Percentiles rank a stretch among this genome's conserved stretches.
phyloP scores from a whole-genome alignment of 2,797 vertebrate genomes.

The Sebastes hopkinsi region DNA sequence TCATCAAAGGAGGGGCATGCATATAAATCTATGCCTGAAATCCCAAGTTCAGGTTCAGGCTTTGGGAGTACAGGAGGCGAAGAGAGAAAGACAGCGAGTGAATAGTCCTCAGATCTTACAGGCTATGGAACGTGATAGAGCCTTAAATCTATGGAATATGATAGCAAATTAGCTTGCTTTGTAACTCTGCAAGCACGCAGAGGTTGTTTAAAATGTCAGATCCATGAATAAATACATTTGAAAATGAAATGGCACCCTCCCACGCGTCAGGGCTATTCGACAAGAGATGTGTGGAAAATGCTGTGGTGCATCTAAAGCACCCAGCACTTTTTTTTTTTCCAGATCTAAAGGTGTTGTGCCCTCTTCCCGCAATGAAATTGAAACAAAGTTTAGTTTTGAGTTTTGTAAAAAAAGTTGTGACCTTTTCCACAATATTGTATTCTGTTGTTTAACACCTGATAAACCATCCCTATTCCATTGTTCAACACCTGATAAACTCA shows the following conservation, averaged over 20 bases:
- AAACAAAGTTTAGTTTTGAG: conserved; percentile 68
- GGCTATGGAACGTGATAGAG: conserved; percentile 42
- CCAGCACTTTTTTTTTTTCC: conserved; percentile 12
- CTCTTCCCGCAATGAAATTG: conserved; percentile 48
- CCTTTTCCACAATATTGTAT: conserved; percentile 51
- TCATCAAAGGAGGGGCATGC: conserved; percentile 82
- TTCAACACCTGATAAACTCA: conserved; percentile 72
- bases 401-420: conserved; percentile 51
- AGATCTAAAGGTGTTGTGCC: conserved; percentile 51
- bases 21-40: conserved; percentile 79
- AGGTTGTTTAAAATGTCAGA: conserved; percentile 78
- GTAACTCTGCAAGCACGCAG: conserved; percentile 56
- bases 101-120: conserved; percentile 52
- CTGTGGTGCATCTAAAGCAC: conserved; percentile 44
- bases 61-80: conserved; percentile 60
- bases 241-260: conserved; percentile 74
- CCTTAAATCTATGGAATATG: conserved; percentile 61
- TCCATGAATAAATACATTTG: conserved; percentile 78
- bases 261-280: conserved; percentile 46
- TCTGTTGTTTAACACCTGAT: conserved; percentile 69
- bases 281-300: conserved; percentile 45
- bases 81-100: conserved; percentile 52
- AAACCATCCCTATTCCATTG: conserved; percentile 59
- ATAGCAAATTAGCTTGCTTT: conserved; percentile 69
- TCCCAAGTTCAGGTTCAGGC: conserved; percentile 75